Evolutionary conservation across 2,797 vertebrate species (phyloP).

Genomic region (Chaunax sp.): DNA sequence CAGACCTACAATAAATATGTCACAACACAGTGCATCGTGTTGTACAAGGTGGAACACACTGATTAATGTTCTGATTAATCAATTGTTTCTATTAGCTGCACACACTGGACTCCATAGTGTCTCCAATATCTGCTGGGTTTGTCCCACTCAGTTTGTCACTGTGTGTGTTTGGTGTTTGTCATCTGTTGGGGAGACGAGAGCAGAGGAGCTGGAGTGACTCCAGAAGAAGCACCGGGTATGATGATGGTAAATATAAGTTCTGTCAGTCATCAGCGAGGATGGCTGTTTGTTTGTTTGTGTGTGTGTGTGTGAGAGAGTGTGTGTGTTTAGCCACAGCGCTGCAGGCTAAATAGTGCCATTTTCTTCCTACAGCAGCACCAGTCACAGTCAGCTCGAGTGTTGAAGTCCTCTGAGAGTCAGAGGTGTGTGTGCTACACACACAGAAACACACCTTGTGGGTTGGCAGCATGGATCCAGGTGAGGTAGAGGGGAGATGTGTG

Average conservation of each 20-base stretch:
- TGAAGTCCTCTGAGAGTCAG: conserved; percentile 69
- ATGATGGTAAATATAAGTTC: conserved; percentile 70
- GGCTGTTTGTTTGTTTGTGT: conserved; percentile 25
- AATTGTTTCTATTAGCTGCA: conserved; percentile 11
- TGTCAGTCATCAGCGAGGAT: conserved; percentile 64
- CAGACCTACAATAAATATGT: background rate
- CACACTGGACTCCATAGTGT: conserved; percentile 13
- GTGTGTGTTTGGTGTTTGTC: conserved; percentile 45
- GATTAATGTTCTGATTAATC: background rate
- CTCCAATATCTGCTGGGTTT: conserved; percentile 36
- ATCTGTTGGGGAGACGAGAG: conserved; percentile 41
- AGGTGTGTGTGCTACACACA: conserved; percentile 58
- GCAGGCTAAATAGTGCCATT: conserved; percentile 77
- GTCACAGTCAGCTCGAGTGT: conserved; percentile 65
- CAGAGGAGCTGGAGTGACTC: conserved; percentile 34
- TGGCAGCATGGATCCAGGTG: conserved; percentile 43
- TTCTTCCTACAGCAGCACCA: conserved; percentile 70
- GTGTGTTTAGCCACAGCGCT: conserved; percentile 62
- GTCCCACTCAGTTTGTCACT: conserved; percentile 39
- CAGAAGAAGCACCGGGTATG: conserved; percentile 49
- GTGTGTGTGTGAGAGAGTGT: conserved; percentile 19
- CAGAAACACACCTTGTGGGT: conserved; percentile 42
- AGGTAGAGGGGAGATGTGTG: conserved; percentile 41
- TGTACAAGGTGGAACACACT: conserved; percentile 4
- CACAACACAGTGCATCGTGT: conserved; percentile 17